Evolutionary conservation across 2,113 vertebrate genomes (phyloP).

Genomic region (Neopipo cinnamomea): DNA sequence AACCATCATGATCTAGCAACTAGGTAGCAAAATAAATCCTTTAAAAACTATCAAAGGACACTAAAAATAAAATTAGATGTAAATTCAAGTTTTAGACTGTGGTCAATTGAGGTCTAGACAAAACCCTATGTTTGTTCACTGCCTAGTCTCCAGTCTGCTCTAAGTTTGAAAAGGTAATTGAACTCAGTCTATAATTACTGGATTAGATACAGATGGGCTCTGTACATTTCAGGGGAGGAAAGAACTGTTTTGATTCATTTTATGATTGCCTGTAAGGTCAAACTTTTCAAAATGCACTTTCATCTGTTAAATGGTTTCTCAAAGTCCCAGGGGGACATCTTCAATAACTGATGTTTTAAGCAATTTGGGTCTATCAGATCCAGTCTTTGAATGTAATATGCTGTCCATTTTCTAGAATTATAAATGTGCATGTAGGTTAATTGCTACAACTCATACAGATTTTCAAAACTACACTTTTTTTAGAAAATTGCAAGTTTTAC

Average conservation of each 20-base stretch:
- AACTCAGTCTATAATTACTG: constrained; percentile 87
- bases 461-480: constrained; percentile 69
- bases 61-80: constrained; percentile 80
- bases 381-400: constrained; percentile 81
- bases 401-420: constrained; percentile 82
- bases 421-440: constrained; percentile 82
- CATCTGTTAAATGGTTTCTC: constrained; percentile 88
- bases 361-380: constrained; percentile 84
- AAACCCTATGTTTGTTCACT: constrained; percentile 81
- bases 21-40: constrained; percentile 69
- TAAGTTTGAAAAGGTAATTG: constrained; percentile 88
- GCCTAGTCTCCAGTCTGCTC: constrained; percentile 85
- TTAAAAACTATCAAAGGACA: constrained; percentile 70
- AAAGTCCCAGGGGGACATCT: constrained; percentile 80
- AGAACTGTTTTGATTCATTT: constrained; percentile 86
- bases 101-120: constrained; percentile 88
- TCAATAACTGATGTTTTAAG: constrained; percentile 88
- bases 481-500: constrained; percentile 30
- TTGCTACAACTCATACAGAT: constrained; percentile 77
- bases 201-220: constrained; percentile 90
- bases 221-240: constrained; percentile 79
- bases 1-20: constrained; percentile 4
- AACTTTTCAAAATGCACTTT: constrained; percentile 88
- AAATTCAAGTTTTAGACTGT: constrained; percentile 86
- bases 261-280: constrained; percentile 89